Percentiles rank a stretch among this genome's conserved stretches.
Evolutionary conservation across 2,888 invertebrate genomes (phyloP).

Genomic region (Ephialtes manifestator): DNA sequence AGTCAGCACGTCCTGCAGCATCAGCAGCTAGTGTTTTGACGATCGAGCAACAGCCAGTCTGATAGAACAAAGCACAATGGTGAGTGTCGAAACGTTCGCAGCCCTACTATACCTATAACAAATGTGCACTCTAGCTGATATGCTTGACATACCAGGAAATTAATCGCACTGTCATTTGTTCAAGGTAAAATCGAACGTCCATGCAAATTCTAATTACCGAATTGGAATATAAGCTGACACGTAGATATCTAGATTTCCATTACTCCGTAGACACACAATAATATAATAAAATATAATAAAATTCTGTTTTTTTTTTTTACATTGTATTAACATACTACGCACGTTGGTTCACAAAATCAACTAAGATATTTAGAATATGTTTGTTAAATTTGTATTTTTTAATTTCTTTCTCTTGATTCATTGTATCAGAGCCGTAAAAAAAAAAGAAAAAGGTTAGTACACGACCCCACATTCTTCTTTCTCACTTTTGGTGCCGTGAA

Average conservation of each 20-base stretch:
- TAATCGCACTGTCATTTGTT: background rate
- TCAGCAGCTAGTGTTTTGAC: slow-evolving; percentile 47
- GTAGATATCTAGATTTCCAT: background rate
- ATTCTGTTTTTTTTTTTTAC: background rate
- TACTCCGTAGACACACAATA: background rate
- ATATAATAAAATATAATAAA: background rate
- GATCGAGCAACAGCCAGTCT: slow-evolving; percentile 41
- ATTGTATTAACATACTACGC: background rate
- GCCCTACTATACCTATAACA: background rate
- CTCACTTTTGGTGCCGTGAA: slow-evolving; percentile 8
- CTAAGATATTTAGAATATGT: too few species aligned
- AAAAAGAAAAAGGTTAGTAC: background rate
- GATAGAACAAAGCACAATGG: slow-evolving; percentile 53
- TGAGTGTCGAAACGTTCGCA: slow-evolving; percentile 45
- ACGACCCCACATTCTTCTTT: background rate
- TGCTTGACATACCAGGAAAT: slow-evolving; percentile 4
- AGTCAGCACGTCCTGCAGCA: slow-evolving; percentile 36
- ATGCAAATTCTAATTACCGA: slow-evolving; percentile 14
- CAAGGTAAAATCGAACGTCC: slow-evolving; percentile 30
- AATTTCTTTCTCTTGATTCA: too few species aligned
- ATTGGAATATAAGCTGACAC: background rate
- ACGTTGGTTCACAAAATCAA: background rate
- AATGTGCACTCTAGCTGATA: background rate
- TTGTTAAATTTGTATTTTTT: too few species aligned
- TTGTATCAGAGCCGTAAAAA: too few species aligned